phyloP scores from a whole-genome alignment of 2,113 vertebrate genomes.

The Halichoerus grypus region DNA sequence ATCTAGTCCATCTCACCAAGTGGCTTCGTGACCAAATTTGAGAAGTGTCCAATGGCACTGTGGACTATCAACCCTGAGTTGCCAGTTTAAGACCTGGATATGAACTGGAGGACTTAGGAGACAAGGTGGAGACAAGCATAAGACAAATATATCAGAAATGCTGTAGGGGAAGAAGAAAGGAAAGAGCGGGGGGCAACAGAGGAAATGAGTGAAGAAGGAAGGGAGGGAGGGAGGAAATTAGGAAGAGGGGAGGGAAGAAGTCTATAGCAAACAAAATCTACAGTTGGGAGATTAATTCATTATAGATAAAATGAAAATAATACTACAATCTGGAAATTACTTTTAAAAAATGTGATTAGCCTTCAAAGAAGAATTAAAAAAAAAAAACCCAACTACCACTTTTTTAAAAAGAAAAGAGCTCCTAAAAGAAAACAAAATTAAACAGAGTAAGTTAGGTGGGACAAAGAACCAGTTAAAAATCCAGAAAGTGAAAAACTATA shows the following conservation, averaged over 20 bases:
- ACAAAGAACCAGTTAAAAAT: not conserved
- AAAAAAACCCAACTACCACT: not conserved
- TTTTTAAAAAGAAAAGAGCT: conserved; percentile 16
- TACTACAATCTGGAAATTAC: not conserved
- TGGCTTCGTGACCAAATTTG: not conserved
- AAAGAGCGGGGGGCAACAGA: not conserved
- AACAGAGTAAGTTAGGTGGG: not conserved
- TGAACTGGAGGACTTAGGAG: not conserved
- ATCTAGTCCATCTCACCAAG: not conserved
- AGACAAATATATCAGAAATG: not conserved
- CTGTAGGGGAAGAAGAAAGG: not conserved
- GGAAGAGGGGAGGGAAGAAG: not conserved
- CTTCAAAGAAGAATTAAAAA: conserved; percentile 7
- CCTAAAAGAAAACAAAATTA: conserved; percentile 1
- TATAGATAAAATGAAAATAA: conserved; percentile 24
- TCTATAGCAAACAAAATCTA: not conserved
- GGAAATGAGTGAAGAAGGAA: not conserved
- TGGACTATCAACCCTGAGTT: not conserved
- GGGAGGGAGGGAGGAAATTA: no score
- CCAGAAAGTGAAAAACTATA: not conserved
- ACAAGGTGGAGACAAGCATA: not conserved
- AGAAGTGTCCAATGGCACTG: not conserved
- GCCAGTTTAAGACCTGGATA: not conserved
- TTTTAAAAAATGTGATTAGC: not conserved
- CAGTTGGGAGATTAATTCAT: not conserved